Evolutionary conservation across 2,888 invertebrate species (phyloP).

Genomic region (Limulus polyphemus): DNA sequence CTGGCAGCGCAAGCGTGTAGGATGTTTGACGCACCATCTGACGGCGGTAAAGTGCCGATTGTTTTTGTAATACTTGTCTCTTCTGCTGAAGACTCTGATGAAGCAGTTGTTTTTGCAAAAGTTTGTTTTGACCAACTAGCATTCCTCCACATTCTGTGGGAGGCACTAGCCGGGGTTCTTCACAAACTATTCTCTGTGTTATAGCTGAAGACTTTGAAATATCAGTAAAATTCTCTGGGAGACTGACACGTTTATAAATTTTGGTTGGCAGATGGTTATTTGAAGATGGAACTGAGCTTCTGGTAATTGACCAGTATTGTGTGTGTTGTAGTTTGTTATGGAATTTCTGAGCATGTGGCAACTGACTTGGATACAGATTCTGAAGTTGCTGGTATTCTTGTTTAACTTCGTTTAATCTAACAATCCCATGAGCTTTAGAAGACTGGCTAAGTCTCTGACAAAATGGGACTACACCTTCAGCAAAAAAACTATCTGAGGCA

Average conservation of each 20-base stretch:
- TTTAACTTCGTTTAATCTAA: conserved; percentile 63
- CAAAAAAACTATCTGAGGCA: conserved; percentile 82
- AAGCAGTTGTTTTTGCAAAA: conserved; percentile 60
- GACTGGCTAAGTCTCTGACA: conserved; percentile 64
- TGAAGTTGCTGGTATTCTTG: conserved; percentile 60
- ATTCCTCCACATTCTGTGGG: conserved; percentile 10
- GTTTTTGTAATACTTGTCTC: conserved; percentile 66
- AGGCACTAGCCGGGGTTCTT: not conserved
- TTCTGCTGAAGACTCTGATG: conserved; percentile 75
- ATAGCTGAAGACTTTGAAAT: not conserved
- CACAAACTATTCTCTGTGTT: not conserved
- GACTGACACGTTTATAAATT: no score
- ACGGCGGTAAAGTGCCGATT: conserved; percentile 39
- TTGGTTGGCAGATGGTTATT: no score
- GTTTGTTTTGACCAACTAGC: conserved; percentile 23
- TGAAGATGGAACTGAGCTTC: no score
- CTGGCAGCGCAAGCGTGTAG: conserved; percentile 75
- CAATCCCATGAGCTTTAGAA: conserved; percentile 64
- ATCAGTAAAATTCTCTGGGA: no score
- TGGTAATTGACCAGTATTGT: not conserved
- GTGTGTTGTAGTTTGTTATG: conserved; percentile 37
- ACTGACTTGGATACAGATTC: conserved; percentile 52
- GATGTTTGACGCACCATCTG: conserved; percentile 73
- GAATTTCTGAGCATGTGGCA: conserved; percentile 49
- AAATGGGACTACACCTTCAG: conserved; percentile 50